Evolutionary conservation across 2,888 invertebrate species (phyloP), one percentile per base, ranked within the genome.

Genomic region (Temnothorax rugatulus): DNA sequence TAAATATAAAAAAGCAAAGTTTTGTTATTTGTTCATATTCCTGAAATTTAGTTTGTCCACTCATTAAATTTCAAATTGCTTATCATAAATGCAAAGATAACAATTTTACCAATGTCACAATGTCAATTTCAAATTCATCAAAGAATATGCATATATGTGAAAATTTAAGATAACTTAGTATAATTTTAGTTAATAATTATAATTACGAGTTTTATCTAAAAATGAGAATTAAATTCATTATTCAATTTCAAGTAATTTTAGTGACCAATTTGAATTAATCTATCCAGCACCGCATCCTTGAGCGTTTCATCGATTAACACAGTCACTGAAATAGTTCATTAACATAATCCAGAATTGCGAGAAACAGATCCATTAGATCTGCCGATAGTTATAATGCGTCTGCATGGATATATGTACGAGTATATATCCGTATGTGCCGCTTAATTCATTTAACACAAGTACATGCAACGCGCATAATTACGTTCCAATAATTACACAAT

Each of bases 401-500:
- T 34, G 29, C 29, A 29, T 29, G 7, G 34, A 7, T 34, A 34
- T 34, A 34, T 34, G 34, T 34, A 34, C 34, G 34, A 4, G 34
- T 34, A 34, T 34, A 4, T 34, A 34, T 34, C 44, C 21, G 44
- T 66, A 18, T 29, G 44, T 11, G 29, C 73, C 77, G 81, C 84
- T 86, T 84, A 84, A 89, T 89, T 86, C 86, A 88, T 81, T 89
- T 84, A 88, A 83, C 85, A 75, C 79, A 63, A 74, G 82, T 75
- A 82, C 50, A 76, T 1, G 34, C 34, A 34, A 7, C 34, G 34
- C 69, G 73, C 69, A 71, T 83, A 29, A 29, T 29, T 29, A 86
- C 86, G 85, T 86, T 86, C 85, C 85, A 86, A 81, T 87, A 89
- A 89, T 88, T 89, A 85, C 84, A 89, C 86, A 87, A 87, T 89